phyloP scores from a whole-genome alignment of 2,797 vertebrate genomes.

The Eutrigla gurnardus region DNA sequence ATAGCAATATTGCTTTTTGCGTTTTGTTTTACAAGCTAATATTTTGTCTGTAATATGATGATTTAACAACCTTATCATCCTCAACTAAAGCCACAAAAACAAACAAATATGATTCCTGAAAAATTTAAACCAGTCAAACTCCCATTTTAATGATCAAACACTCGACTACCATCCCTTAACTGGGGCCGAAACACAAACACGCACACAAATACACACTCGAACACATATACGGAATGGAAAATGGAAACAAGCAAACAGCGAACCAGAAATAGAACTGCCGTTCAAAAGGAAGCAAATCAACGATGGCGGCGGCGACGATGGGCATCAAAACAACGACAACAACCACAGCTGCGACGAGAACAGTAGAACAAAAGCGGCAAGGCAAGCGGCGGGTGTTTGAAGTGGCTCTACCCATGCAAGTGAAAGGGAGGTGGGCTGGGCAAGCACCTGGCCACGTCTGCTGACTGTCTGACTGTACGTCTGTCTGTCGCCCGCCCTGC shows the following conservation, averaged over 20 bases:
- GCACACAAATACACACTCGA: not conserved
- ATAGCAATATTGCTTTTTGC: no score
- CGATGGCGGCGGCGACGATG: slow-evolving; percentile 38
- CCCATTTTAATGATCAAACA: slow-evolving; percentile 57
- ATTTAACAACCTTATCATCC: slow-evolving; percentile 19
- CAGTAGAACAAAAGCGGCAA: slow-evolving; percentile 64
- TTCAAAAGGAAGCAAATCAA: slow-evolving; percentile 66
- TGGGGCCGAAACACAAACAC: slow-evolving; percentile 42
- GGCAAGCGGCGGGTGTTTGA: slow-evolving; percentile 71
- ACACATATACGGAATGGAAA: slow-evolving; percentile 32
- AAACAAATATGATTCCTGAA: slow-evolving; percentile 16
- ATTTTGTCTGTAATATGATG: not conserved
- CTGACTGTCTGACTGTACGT: slow-evolving; percentile 39
- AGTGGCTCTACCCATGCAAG: slow-evolving; percentile 71
- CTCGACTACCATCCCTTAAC: slow-evolving; percentile 41
- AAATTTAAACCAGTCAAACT: slow-evolving; percentile 35
- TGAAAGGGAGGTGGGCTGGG: slow-evolving; percentile 60
- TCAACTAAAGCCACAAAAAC: slow-evolving; percentile 27
- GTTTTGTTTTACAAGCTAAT: not conserved
- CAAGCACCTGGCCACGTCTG: slow-evolving; percentile 60
- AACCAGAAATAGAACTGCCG: slow-evolving; percentile 54
- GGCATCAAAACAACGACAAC: slow-evolving; percentile 61
- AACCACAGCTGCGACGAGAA: slow-evolving; percentile 70
- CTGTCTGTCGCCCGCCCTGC: slow-evolving; percentile 20
- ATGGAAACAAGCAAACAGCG: slow-evolving; percentile 58